A percentile compares a stretch with the other conserved stretches of the same genome.
These are phyloP conservation scores for Norana najaformis DNA, from an alignment of 2,888 invertebrate genomes.

Conservation along the genomic window DNA sequence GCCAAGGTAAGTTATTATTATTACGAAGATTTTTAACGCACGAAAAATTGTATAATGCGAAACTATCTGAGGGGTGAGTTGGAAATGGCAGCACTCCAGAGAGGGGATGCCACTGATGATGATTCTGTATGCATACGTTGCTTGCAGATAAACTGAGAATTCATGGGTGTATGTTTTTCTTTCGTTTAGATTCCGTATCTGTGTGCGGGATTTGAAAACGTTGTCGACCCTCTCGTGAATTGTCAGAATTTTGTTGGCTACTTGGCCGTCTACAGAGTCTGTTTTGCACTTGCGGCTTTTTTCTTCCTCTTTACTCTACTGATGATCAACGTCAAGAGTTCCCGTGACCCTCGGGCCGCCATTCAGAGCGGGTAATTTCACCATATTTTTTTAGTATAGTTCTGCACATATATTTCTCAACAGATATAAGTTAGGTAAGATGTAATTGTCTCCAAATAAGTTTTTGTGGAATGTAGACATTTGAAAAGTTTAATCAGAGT, in stretches of 20 bases:
- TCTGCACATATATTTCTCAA: neutral
- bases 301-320: constrained; percentile 88
- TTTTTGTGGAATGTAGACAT: no score
- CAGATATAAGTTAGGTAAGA: no score
- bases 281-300: constrained; percentile 90
- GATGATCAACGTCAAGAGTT: constrained; percentile 74
- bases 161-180: neutral
- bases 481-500: no score
- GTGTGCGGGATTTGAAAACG: neutral
- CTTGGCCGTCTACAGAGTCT: constrained; percentile 93
- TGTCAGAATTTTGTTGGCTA: constrained; percentile 88
- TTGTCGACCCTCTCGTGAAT: constrained; percentile 34
- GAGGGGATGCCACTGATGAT: no score
- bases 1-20: constrained; percentile 75
- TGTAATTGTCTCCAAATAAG: no score
- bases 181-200: constrained; percentile 48
- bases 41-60: no score
- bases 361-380: constrained; percentile 97
- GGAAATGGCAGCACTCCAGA: no score
- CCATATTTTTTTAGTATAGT: no score
- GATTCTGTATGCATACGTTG: no score
- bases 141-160: no score
- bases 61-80: no score
- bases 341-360: constrained; percentile 86
- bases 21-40: no score